These are phyloP conservation scores for Perithous albicinctus DNA, from an alignment of 2,888 invertebrate genomes.

Conservation along the genomic window DNA sequence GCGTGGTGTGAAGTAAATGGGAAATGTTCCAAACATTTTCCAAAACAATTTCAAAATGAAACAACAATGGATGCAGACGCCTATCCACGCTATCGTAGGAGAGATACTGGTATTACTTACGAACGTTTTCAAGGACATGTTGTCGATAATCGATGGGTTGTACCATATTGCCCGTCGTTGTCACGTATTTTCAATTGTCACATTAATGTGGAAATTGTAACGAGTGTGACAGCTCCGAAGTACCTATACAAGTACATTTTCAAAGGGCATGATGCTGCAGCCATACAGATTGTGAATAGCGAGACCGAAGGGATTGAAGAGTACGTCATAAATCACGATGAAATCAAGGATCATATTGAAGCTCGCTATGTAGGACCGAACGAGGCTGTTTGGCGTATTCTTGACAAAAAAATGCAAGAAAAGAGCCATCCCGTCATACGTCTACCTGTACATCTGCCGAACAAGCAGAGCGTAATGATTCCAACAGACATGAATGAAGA, in stretches of 20 bases:
- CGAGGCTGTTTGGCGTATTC: too few species aligned
- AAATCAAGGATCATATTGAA: conserved; percentile 66
- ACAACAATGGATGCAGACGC: conserved; percentile 71
- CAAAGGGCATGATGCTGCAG: conserved; percentile 72
- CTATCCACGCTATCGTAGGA: conserved; percentile 71
- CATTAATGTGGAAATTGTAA: too few species aligned
- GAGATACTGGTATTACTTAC: conserved; percentile 65
- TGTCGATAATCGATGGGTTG: conserved; percentile 78
- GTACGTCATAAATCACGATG: conserved; percentile 60
- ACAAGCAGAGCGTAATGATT: too few species aligned
- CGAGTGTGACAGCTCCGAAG: too few species aligned
- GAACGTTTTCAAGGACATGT: too few species aligned
- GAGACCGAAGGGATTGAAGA: conserved; percentile 15
- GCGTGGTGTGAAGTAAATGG: conserved; percentile 70
- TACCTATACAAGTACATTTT: conserved; percentile 73
- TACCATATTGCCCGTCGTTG: conserved; percentile 73
- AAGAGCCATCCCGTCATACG: too few species aligned
- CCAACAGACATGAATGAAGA: conserved; percentile 41
- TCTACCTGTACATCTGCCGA: too few species aligned
- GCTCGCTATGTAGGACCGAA: too few species aligned
- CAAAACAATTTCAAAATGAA: conserved; percentile 69
- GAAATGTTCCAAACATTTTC: too few species aligned
- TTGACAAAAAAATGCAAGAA: too few species aligned
- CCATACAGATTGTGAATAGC: conserved; percentile 34
- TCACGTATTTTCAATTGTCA: conserved; percentile 69